Conservation (phyloP, 2,888 invertebrate species). For the Tenthredo distinguenda region DNA sequence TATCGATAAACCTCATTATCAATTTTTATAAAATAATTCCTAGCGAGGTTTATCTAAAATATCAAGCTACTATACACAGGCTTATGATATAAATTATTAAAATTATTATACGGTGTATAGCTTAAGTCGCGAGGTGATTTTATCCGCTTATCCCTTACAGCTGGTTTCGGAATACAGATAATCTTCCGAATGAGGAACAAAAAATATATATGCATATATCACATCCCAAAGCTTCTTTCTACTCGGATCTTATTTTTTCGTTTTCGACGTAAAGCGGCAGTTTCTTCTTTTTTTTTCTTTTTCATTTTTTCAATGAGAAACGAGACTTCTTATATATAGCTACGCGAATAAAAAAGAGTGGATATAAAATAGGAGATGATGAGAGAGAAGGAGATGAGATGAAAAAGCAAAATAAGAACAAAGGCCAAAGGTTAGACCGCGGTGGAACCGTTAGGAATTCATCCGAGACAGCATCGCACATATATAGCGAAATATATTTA, state of each 20-base stretch:
- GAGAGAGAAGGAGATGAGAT: conserved; percentile 19
- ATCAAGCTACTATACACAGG: not conserved
- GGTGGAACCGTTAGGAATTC: conserved; percentile 41
- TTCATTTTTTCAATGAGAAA: not conserved
- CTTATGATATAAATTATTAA: not conserved
- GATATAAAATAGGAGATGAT: not conserved
- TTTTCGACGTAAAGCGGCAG: not conserved
- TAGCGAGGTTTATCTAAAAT: not conserved
- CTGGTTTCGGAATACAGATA: no score
- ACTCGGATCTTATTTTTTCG: not conserved
- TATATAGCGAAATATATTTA: conserved; percentile 17
- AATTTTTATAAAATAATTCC: not conserved
- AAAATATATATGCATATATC: no score
- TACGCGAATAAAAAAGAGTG: not conserved
- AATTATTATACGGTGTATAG: not conserved
- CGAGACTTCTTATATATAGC: not conserved
- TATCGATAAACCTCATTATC: not conserved
- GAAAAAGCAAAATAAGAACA: conserved; percentile 40
- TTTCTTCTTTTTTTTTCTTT: not conserved
- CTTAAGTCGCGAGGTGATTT: not conserved
- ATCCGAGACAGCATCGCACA: not conserved
- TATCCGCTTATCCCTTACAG: not conserved
- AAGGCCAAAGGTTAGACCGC: conserved; percentile 26
- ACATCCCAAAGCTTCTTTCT: no score
- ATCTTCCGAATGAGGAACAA: no score